phyloP scores from a whole-genome alignment of 2,113 vertebrate species.

The Oryzias javanicus region DNA sequence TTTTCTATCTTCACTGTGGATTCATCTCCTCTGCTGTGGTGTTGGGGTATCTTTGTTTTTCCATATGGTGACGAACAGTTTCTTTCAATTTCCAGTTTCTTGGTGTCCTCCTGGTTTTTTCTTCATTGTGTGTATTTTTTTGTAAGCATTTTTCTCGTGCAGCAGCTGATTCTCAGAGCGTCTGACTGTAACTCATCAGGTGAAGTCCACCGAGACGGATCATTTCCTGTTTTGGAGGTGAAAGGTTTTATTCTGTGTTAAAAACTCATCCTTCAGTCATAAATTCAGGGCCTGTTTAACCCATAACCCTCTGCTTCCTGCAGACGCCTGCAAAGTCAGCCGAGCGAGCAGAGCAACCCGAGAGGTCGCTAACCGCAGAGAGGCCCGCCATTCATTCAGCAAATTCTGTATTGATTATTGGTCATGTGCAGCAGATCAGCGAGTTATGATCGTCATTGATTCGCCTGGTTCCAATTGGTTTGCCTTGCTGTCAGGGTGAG shows the following conservation, averaged over 20 bases:
- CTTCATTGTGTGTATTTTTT: neutral
- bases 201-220: conserved; percentile 15
- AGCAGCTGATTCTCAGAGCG: conserved; percentile 2
- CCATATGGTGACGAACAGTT: no score
- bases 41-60: no score
- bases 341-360: neutral
- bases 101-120: neutral
- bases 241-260: conserved; percentile 15
- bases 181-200: conserved; percentile 16
- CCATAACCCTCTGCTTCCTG: conserved; percentile 36
- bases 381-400: neutral
- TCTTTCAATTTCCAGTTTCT: no score
- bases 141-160: neutral
- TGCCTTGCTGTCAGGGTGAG: neutral
- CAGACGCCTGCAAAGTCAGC: neutral
- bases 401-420: neutral
- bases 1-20: no score
- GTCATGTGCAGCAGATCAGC: no score
- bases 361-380: neutral
- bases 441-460: neutral
- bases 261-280: conserved; percentile 15
- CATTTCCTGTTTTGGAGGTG: conserved; percentile 21
- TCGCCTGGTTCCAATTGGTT: neutral
- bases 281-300: conserved; percentile 8
- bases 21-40: no score